These are phyloP conservation scores for Erinaceus europaeus DNA, from an alignment of 2,113 vertebrate genomes.

Conservation along the genomic window DNA sequence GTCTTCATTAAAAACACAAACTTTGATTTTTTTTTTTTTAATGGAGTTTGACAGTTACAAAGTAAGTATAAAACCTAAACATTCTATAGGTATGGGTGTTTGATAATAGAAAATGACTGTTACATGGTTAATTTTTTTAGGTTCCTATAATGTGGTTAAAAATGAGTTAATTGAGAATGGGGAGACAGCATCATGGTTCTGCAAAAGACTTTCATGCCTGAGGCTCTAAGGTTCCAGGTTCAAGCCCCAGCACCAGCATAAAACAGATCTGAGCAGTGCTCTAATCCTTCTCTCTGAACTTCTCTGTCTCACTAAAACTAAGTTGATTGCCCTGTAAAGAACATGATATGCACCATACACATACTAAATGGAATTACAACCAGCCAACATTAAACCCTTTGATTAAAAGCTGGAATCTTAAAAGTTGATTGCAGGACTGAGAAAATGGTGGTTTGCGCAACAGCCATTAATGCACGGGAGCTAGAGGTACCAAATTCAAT, in stretches of 20 bases:
- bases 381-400: constrained; percentile 14
- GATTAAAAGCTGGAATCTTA: constrained; percentile 23
- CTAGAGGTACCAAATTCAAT: no score
- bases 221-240: no score
- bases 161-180: not conserved
- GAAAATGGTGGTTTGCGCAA: no score
- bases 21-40: not conserved
- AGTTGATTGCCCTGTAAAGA: not conserved
- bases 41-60: not conserved
- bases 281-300: no score
- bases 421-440: no score
- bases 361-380: not conserved
- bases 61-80: constrained; percentile 20
- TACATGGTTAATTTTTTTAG: not conserved
- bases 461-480: no score
- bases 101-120: not conserved
- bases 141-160: not conserved
- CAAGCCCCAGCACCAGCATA: no score
- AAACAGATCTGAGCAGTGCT: no score
- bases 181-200: no score
- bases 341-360: not conserved
- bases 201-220: no score
- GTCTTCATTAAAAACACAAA: not conserved
- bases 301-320: no score
- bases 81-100: not conserved